Base-by-base conservation (phyloP, 1,140 invertebrate genomes). In the Vanessa tameamea region DNA sequence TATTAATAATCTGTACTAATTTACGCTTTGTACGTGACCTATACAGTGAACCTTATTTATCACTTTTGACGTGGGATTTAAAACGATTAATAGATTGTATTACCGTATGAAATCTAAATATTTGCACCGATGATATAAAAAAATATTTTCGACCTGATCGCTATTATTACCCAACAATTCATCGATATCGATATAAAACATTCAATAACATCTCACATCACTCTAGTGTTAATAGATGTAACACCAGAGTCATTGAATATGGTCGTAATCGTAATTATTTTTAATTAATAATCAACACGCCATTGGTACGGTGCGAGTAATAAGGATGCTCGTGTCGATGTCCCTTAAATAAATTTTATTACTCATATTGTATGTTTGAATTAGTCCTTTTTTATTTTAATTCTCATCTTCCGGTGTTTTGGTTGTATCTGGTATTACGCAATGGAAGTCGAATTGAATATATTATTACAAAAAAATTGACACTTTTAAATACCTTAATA, bases 241-340 rank as follows among this genome's bases (percentile, higher is more conserved):
- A 91, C 90, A 91, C 89, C 89, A 92, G 82, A 89, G 88, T 92
- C 89, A 91, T 92, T 92, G 89, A 91, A 92, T 91, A 91, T 84
- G 89, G 86, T 91, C 91, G 88, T 92, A 92, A 92, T 92, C 82
- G 85, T 91, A 90, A 92, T 92, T 91, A 91, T 91, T 91, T 91
- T 92, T 92, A 91, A 91, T 92, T 91, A 92, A 91, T 92, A 92
- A 92, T 90, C 91, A 91, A 92, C 89, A 89, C 87, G 87, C 86
- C 82, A 90, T 91, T 89, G 90, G 85, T 80, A 81, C 82, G 82
- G 80, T 82, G 51, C 51, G 51, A 80, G 78, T 92, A 92, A 92
- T 90, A 88, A 91, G 90, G 90, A 92, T 91, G 89, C 82, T 78
- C 74, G 84, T 83, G 90, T 86, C 89, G 89, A 92, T 92, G 90